phyloP scores from a whole-genome alignment of 2,888 invertebrate genomes.

The Drosophila emarginata region DNA sequence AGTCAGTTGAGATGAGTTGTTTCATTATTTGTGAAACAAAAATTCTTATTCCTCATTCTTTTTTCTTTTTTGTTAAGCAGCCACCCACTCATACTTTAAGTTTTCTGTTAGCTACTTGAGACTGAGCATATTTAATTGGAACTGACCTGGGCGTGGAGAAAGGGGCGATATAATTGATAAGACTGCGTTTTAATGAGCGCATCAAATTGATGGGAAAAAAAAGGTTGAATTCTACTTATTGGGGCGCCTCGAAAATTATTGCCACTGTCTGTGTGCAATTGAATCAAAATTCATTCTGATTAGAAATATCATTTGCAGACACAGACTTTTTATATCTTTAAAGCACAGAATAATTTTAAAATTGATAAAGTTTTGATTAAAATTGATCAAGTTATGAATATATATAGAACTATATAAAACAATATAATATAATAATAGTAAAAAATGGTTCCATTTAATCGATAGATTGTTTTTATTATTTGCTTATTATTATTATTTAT shows the following conservation, averaged over 20 bases:
- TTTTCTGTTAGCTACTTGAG: slow-evolving; percentile 6
- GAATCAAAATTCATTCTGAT: neutral
- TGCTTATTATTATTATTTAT: too few species aligned
- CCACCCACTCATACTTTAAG: slow-evolving; percentile 3
- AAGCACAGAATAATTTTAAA: neutral
- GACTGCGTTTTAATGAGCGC: neutral
- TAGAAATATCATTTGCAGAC: neutral
- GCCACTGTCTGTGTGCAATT: neutral
- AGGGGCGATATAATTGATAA: slow-evolving; percentile 5
- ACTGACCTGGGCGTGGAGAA: neutral
- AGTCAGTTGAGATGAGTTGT: slow-evolving; percentile 30
- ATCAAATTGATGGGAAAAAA: neutral
- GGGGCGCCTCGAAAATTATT: neutral
- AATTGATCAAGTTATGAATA: too few species aligned
- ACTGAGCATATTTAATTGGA: slow-evolving; percentile 4
- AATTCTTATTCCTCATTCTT: slow-evolving; percentile 38
- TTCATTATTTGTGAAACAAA: slow-evolving; percentile 57
- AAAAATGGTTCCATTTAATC: too few species aligned
- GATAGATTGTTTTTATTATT: too few species aligned
- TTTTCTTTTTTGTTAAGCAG: slow-evolving; percentile 3
- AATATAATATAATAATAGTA: too few species aligned
- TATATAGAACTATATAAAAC: too few species aligned
- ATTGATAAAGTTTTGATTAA: too few species aligned
- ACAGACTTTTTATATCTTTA: too few species aligned
- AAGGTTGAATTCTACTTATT: neutral